phyloP scores from a whole-genome alignment of 2,888 invertebrate genomes.

The Diarsia dahlii region DNA sequence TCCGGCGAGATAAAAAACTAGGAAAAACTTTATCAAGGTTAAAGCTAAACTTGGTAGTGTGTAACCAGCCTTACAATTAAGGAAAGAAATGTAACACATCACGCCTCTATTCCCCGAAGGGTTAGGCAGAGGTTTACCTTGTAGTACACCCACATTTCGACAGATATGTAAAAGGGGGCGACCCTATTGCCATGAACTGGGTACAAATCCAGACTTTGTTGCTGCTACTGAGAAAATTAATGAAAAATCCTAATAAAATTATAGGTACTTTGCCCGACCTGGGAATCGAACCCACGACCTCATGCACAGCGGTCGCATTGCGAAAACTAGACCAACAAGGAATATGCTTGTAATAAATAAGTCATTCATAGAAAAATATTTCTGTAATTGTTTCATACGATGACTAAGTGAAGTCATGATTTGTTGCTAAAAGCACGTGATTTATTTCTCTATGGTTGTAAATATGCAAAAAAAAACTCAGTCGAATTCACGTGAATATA shows the following conservation, averaged over 20 bases:
- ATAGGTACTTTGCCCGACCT: too few relatives aligned
- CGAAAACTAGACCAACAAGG: too few relatives aligned
- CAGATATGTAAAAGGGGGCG: too few relatives aligned
- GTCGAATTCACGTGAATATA: conserved; percentile 8
- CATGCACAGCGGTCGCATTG: too few relatives aligned
- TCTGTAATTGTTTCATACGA: neutral
- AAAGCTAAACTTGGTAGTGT: neutral
- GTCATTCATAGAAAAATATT: conserved; percentile 7
- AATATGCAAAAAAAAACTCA: conserved; percentile 3
- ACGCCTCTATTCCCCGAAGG: too few relatives aligned
- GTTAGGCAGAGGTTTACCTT: too few relatives aligned
- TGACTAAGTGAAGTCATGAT: conserved; percentile 27
- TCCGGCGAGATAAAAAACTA: neutral
- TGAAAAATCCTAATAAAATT: too few relatives aligned
- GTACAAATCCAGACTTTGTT: too few relatives aligned
- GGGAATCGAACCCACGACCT: too few relatives aligned
- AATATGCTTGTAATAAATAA: conserved; percentile 6
- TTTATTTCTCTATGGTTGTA: conserved; percentile 10
- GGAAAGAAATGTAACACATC: neutral
- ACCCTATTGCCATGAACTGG: too few relatives aligned
- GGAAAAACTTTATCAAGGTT: conserved; percentile 27
- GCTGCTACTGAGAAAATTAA: too few relatives aligned
- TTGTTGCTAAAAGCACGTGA: conserved; percentile 37
- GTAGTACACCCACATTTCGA: too few relatives aligned
- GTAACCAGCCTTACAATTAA: neutral